Evolutionary conservation across 2,113 vertebrate species (phyloP).

Genomic region (Vombatus ursinus): DNA sequence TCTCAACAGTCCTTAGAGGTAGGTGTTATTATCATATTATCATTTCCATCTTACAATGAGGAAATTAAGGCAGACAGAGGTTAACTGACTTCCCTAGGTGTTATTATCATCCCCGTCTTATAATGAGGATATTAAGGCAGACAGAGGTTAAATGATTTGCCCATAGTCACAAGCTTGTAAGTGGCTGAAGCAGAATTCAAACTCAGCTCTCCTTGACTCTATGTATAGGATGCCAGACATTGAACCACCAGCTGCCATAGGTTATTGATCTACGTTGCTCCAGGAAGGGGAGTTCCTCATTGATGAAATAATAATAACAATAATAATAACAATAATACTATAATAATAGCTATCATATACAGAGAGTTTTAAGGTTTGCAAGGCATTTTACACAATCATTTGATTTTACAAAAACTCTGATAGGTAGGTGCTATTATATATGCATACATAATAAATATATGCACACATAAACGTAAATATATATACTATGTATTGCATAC

Average conservation of each 20-base stretch:
- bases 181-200: background rate
- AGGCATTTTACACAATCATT: no score
- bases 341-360: no score
- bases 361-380: no score
- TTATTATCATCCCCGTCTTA: background rate
- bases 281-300: no score
- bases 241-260: background rate
- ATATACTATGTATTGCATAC: no score
- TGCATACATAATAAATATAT: no score
- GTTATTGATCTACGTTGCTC: no score
- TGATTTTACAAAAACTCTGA: no score
- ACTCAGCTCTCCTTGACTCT: background rate
- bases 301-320: no score
- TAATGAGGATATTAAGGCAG: background rate
- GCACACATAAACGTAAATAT: no score
- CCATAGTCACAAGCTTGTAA: background rate
- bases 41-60: background rate
- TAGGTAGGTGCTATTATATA: no score
- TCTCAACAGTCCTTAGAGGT: background rate
- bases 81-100: background rate
- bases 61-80: background rate
- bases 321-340: no score
- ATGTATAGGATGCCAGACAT: background rate
- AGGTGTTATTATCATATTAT: background rate
- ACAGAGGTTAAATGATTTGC: background rate